Percentiles rank a stretch among this genome's conserved stretches.
phyloP scores from a whole-genome alignment of 2,888 invertebrate species.

The Tupiocoris notatus region DNA sequence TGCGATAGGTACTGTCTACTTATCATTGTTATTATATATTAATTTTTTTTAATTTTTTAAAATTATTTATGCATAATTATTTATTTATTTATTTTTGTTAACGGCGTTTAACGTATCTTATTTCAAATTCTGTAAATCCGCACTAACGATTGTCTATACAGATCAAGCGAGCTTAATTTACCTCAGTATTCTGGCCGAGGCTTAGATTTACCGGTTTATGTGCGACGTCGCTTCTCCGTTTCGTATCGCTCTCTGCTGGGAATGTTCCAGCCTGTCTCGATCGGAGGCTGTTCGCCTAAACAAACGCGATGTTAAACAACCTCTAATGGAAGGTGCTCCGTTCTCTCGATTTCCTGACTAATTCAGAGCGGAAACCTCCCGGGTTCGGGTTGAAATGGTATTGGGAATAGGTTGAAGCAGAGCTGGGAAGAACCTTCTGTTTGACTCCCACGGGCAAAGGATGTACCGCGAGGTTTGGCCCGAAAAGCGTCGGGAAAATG shows the following conservation, averaged over 20 bases:
- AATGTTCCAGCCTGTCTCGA: not conserved
- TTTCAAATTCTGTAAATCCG: too few species aligned
- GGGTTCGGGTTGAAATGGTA: not conserved
- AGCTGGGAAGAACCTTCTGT: not conserved
- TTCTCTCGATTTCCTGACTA: not conserved
- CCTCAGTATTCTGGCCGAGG: too few species aligned
- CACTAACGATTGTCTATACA: too few species aligned
- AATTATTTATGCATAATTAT: too few species aligned
- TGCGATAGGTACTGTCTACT: too few species aligned
- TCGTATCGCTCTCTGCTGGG: not conserved
- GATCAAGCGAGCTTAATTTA: too few species aligned
- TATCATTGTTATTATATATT: too few species aligned
- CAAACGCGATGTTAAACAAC: not conserved
- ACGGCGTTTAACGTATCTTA: too few species aligned
- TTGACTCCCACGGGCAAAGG: not conserved
- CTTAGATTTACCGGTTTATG: too few species aligned
- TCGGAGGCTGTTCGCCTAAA: not conserved
- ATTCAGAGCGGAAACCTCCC: not conserved
- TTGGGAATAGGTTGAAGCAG: too few species aligned
- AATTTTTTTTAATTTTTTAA: too few species aligned
- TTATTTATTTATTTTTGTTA: too few species aligned
- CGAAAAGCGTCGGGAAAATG: not conserved
- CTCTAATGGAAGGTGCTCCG: not conserved
- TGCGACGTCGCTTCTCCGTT: not conserved
- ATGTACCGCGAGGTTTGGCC: not conserved